Percentiles rank a stretch among this genome's conserved stretches.
Conservation (phyloP, 2,888 invertebrate species). For the Orthosia cruda region DNA sequence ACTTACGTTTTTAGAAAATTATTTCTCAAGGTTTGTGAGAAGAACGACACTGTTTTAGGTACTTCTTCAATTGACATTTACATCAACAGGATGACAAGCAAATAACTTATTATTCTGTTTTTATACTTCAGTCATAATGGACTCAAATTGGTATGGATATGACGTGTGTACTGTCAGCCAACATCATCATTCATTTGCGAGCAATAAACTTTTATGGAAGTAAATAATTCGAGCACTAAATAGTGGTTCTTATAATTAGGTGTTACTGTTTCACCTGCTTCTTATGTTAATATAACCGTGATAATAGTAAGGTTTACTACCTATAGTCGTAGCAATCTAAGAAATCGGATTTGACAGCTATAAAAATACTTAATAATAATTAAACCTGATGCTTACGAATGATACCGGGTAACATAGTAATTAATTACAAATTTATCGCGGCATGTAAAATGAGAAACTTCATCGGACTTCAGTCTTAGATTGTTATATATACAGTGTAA, state of each 20-base stretch:
- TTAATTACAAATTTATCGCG: too few relatives aligned
- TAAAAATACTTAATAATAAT: too few relatives aligned
- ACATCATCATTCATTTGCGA: constrained; percentile 42
- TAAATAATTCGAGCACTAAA: constrained; percentile 2
- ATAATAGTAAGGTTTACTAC: background rate
- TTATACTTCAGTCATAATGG: constrained; percentile 30
- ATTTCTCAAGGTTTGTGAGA: background rate
- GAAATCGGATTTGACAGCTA: too few relatives aligned
- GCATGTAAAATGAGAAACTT: too few relatives aligned
- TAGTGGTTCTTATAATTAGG: background rate
- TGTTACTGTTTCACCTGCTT: background rate
- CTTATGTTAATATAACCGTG: background rate
- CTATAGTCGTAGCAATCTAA: too few relatives aligned
- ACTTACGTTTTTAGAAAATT: background rate
- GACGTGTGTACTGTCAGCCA: constrained; percentile 37
- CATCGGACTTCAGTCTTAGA: too few relatives aligned
- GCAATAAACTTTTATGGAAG: constrained; percentile 8
- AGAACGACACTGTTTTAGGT: background rate
- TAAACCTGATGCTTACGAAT: too few relatives aligned
- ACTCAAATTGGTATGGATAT: constrained; percentile 47
- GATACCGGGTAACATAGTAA: too few relatives aligned
- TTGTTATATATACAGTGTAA: background rate
- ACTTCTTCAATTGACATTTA: constrained; percentile 31
- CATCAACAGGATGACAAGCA: constrained; percentile 17
- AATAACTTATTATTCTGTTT: constrained; percentile 32